Evolutionary conservation across 2,113 vertebrate genomes (phyloP).

Genomic region (Furnarius figulus): DNA sequence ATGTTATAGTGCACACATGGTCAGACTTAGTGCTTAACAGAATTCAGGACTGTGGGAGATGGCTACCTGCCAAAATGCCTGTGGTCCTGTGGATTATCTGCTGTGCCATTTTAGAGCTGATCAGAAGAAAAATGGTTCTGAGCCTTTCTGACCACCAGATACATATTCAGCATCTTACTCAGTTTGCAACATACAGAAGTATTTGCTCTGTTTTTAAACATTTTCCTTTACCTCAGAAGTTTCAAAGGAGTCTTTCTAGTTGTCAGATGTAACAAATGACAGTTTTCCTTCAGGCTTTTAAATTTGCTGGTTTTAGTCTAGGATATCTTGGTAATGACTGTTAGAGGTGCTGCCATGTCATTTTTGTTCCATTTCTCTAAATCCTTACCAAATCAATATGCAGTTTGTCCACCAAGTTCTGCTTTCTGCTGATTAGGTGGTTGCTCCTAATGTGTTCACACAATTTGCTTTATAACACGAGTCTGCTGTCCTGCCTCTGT

Average conservation of each 20-base stretch:
- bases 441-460: neutral
- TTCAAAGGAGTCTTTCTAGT: neutral
- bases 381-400: neutral
- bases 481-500: neutral
- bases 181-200: neutral
- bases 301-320: neutral
- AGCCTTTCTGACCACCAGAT: neutral
- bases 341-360: neutral
- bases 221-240: neutral
- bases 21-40: neutral
- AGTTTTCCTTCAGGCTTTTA: neutral
- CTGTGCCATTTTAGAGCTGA: neutral
- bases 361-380: neutral
- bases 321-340: neutral
- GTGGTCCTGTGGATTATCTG: slow-evolving; percentile 16
- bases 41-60: neutral
- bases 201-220: neutral
- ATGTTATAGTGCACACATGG: neutral
- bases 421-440: neutral
- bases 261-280: neutral
- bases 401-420: neutral
- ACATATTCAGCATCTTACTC: neutral
- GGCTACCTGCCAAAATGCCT: slow-evolving; percentile 29
- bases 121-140: neutral
- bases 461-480: neutral